Evolutionary conservation across 1,140 invertebrate genomes (phyloP), one percentile per base, ranked within the genome.

Genomic region (Thalassaphorura encarpata): DNA sequence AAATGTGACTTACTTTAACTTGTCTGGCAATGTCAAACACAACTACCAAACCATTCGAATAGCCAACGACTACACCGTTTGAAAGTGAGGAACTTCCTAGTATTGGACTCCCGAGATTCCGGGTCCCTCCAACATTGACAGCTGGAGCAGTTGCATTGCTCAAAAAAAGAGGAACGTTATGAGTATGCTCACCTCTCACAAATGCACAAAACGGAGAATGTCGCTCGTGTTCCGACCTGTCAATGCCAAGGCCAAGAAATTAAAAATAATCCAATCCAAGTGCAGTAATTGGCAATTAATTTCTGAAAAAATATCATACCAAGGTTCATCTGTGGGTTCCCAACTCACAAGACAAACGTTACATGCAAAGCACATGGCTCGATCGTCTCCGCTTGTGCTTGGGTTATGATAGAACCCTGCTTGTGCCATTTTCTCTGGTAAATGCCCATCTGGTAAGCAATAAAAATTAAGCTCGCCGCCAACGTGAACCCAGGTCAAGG

Each of bases 341-440:
- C 92, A 96, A 73, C 86, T 92, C 1, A 95, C 89, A 3, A 95
- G 76, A 67, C 89, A 93, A 2, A 94, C 86, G 65, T 83, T 87
- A 71, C 92, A 96, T 0, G 87, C 90, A 69, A 95, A 96, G 69
- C 92, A 96, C 83, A 95, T 89, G 1, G 89, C 89, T 56, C 90
- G 76, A 71, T 96, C 92, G 69, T 93, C 89, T 2, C 89, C 89
- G 23, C 80, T 82, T 6, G 83, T 76, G 56, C 87, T 90, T 0
- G 90, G 90, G 67, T 93, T 87, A 69, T 94, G 89, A 73, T 92
- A 96, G 70, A 96, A 95, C 1, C 92, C 92, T 26, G 90, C 91
- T 70, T 94, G 89, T 3, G 91, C 89, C 90, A 96, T 94, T 71
- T 89, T 87, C 59, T 90, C 87, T 1, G 92, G 91, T 55, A 93